phyloP scores from a whole-genome alignment of 2,113 vertebrate species.

The Sphaerodactylus townsendi region DNA sequence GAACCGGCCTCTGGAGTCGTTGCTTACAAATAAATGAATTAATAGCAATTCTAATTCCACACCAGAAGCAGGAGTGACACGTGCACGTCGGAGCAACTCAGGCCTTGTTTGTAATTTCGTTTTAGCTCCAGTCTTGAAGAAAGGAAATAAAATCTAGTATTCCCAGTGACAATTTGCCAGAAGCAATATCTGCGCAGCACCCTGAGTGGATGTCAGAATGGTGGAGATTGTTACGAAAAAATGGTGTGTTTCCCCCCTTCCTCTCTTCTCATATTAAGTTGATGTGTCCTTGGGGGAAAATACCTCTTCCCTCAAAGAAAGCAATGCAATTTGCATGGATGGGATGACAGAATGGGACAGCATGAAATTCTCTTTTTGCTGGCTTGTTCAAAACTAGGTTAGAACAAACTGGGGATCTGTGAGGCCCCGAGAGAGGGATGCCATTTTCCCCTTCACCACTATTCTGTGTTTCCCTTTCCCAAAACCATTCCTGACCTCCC shows the following conservation, averaged over 20 bases:
- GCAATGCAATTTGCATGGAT: not conserved
- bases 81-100: too few relatives aligned
- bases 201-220: not conserved
- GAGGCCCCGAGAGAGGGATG: too few relatives aligned
- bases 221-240: not conserved
- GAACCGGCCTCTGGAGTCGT: too few relatives aligned
- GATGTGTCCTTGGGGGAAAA: not conserved
- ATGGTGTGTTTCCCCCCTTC: not conserved
- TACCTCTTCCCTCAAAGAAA: not conserved
- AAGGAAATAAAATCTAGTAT: not conserved
- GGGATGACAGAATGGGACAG: not conserved
- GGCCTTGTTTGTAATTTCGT: not conserved
- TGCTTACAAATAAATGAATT: too few relatives aligned
- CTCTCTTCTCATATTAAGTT: not conserved
- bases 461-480: too few relatives aligned
- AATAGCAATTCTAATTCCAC: too few relatives aligned
- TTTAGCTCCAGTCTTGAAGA: not conserved
- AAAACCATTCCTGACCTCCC: too few relatives aligned
- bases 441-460: too few relatives aligned
- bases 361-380: not conserved
- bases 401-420: not conserved
- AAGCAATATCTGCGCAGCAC: not conserved
- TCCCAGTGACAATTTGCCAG: not conserved
- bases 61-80: too few relatives aligned
- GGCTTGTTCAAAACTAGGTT: not conserved